Conservation (phyloP, 2,113 vertebrate species). For the Odontophorus gujanensis region DNA sequence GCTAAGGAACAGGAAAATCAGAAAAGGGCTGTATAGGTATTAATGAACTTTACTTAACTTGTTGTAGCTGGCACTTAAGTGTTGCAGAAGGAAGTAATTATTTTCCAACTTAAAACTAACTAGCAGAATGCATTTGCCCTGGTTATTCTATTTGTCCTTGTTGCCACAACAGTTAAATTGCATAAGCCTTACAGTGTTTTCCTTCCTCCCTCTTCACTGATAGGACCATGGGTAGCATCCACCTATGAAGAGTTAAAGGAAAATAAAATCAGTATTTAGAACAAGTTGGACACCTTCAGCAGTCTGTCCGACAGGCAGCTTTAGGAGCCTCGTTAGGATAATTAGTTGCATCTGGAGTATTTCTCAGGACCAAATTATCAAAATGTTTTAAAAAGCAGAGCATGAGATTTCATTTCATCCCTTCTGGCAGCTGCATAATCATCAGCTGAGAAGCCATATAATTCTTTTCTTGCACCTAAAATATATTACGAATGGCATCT, state of each 20-base stretch:
- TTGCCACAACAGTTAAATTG: not conserved
- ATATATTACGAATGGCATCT: not conserved
- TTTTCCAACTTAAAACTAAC: not conserved
- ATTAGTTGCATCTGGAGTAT: not conserved
- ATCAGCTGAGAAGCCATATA: not conserved
- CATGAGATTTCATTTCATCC: not conserved
- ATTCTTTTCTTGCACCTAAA: not conserved
- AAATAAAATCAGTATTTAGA: not conserved
- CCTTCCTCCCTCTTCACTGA: not conserved
- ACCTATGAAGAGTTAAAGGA: not conserved
- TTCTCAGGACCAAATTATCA: not conserved
- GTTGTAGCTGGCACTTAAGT: not conserved
- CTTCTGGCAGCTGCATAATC: not conserved
- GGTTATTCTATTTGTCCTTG: not conserved
- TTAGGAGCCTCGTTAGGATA: not conserved
- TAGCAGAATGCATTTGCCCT: not conserved
- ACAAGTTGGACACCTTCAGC: not conserved
- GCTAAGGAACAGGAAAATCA: not conserved
- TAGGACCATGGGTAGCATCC: not conserved
- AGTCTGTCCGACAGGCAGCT: not conserved
- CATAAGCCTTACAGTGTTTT: not conserved
- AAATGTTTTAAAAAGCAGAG: not conserved
- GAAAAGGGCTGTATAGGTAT: not conserved
- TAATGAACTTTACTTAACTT: not conserved
- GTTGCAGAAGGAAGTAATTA: not conserved